Evolutionary conservation across 1,140 invertebrate species (phyloP).

Genomic region (Pomacea maculata): DNA sequence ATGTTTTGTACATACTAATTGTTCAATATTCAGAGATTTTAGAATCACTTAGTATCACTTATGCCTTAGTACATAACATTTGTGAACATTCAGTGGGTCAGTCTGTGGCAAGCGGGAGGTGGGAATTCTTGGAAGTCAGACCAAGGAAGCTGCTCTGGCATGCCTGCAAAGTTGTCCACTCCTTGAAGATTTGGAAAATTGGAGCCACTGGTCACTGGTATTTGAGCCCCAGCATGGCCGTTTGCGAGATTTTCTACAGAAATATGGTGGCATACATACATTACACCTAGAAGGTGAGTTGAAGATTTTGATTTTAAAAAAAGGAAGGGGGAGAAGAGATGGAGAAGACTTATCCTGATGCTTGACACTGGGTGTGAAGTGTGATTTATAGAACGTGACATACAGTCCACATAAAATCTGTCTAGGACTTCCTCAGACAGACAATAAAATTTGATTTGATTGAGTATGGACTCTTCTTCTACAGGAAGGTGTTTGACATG

Average conservation of each 20-base stretch:
- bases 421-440: too few relatives aligned
- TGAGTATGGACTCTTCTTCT: too few relatives aligned
- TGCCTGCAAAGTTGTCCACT: constrained; percentile 60
- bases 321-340: background rate
- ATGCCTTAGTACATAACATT: too few relatives aligned
- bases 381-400: too few relatives aligned
- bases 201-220: constrained; percentile 60
- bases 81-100: background rate
- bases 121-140: constrained; percentile 56
- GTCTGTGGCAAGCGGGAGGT: constrained; percentile 28
- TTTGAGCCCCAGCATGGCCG: constrained; percentile 61
- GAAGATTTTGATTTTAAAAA: background rate
- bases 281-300: constrained; percentile 40
- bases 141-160: constrained; percentile 51
- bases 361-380: too few relatives aligned
- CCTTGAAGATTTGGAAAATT: constrained; percentile 53
- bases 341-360: too few relatives aligned
- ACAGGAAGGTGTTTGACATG: too few relatives aligned
- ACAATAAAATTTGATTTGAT: too few relatives aligned
- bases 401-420: too few relatives aligned
- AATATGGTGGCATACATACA: constrained; percentile 53
- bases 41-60: too few relatives aligned
- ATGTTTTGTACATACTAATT: too few relatives aligned
- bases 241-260: constrained; percentile 60
- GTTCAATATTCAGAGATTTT: too few relatives aligned